A percentile compares a stretch with the other conserved stretches of the same genome.
Conservation (phyloP, 2,888 invertebrate genomes). For the Tigriopus californicus region DNA sequence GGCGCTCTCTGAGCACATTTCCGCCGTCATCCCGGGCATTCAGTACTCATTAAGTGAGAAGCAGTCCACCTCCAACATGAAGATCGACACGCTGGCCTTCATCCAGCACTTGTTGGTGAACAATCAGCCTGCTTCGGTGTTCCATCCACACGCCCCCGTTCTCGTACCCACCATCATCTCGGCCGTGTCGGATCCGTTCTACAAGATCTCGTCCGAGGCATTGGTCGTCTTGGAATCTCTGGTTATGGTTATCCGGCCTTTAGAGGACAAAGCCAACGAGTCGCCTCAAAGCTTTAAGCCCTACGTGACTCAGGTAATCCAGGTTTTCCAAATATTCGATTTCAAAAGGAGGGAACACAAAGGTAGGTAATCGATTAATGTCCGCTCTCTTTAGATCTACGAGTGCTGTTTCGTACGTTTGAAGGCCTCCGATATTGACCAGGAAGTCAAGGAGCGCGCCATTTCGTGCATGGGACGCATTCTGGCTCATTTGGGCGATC, state of each 20-base stretch:
- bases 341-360: no score
- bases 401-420: slow-evolving; percentile 63
- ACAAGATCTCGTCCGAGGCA: slow-evolving; percentile 95
- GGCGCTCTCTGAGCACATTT: slow-evolving; percentile 63
- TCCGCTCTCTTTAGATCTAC: slow-evolving; percentile 38
- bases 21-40: slow-evolving; percentile 67
- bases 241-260: slow-evolving; percentile 39
- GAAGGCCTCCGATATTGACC: slow-evolving; percentile 89
- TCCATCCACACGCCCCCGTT: slow-evolving; percentile 57
- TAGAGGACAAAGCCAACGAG: slow-evolving; percentile 26
- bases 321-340: no score
- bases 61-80: slow-evolving; percentile 88
- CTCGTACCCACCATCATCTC: slow-evolving; percentile 66
- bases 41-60: slow-evolving; percentile 60
- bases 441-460: slow-evolving; percentile 95
- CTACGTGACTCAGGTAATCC: slow-evolving; percentile 48
- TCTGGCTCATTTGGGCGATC: slow-evolving; percentile 54
- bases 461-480: slow-evolving; percentile 93
- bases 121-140: slow-evolving; percentile 49
- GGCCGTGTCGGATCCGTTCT: slow-evolving; percentile 86
- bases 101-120: slow-evolving; percentile 57
- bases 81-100: slow-evolving; percentile 87
- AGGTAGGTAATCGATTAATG: no score
- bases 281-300: slow-evolving; percentile 45
- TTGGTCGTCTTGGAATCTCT: slow-evolving; percentile 77